Base-by-base conservation (phyloP, 1,140 invertebrate species). In the Coenobita brevimanus region DNA sequence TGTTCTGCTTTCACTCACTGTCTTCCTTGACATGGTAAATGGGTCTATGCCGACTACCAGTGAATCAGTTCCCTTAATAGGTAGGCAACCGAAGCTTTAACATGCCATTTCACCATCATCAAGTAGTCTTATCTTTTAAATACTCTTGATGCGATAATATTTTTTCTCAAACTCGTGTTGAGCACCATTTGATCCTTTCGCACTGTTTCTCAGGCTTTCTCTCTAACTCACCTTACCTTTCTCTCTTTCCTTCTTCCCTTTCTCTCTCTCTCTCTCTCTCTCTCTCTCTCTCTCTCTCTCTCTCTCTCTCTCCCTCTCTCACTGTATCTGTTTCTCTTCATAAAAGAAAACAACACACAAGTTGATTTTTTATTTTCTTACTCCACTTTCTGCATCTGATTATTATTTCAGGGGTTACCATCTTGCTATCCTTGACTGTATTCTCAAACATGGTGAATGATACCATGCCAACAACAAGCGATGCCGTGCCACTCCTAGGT, bases 11-110 rank as follows among this genome's bases (percentile, higher is more conserved):
- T 95, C 95, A 76, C 93, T 96, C 91, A 95, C 95, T 91, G 95
- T 96, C 89, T 96, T 96, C 93, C 95, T 96, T 92, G 93, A 96
- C 91, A 93, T 96, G 91, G 93, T 96, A 84, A 94, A 93, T 69
- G 92, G 94, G 94, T 93, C 94, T 89, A 95, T 95, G 91, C 95
- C 95, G 80, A 94, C 94, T 62, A 95, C 95, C 30, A 95, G 94
- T 67, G 95, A 96, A 91, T 94, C 94, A 80, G 97, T 97, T 94
- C 96, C 97, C 94, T 94, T 97, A 95, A 96, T 97, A 97, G 96
- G 97, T 97, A 97, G 86, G 89, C 82, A 90, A 83, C 86, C 67
- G 80, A 73, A 69, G 85, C 73, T 81, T 83, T 73, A 81, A 73
- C 83, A 89, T 90, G 87, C 89, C 89, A 90, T 90, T 90, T 90